phyloP scores from a whole-genome alignment of 2,797 vertebrate genomes.

The Anguilla pacifica region DNA sequence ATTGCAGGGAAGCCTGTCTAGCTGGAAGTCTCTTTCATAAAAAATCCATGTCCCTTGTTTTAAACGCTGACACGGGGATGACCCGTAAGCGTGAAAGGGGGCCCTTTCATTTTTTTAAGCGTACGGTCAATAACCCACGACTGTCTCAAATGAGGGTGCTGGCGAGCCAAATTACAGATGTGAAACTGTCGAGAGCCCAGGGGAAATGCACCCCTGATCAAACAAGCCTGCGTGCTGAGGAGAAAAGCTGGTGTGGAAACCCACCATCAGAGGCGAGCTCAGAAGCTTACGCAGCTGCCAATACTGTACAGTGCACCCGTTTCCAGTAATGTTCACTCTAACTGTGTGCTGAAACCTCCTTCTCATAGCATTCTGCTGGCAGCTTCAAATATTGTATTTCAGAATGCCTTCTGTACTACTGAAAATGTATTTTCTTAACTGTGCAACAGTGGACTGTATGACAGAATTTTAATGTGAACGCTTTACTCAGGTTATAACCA shows the following conservation, averaged over 20 bases:
- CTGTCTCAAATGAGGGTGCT: neutral
- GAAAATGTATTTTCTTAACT: neutral
- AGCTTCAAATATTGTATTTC: neutral
- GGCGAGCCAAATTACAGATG: neutral
- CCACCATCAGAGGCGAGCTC: neutral
- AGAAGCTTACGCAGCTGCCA: neutral
- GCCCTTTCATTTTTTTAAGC: neutral
- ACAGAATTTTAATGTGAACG: neutral
- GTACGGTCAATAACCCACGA: neutral
- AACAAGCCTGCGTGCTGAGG: neutral
- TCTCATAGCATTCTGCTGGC: neutral
- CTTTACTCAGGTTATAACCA: neutral
- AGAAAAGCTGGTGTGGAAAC: neutral
- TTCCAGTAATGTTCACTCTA: neutral
- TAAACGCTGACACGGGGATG: slow-evolving; percentile 38
- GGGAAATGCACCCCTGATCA: neutral
- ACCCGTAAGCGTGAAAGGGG: slow-evolving; percentile 11
- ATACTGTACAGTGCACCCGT: neutral
- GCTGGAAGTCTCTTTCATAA: slow-evolving; percentile 52
- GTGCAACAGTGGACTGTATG: neutral
- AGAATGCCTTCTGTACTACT: neutral
- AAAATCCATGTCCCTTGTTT: slow-evolving; percentile 49
- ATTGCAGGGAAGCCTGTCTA: slow-evolving; percentile 44
- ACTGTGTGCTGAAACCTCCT: neutral
- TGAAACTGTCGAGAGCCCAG: neutral